Percentiles rank a stretch among this genome's conserved stretches.
Conservation (phyloP, 1,140 invertebrate genomes). For the Dendroctonus ponderosae region DNA sequence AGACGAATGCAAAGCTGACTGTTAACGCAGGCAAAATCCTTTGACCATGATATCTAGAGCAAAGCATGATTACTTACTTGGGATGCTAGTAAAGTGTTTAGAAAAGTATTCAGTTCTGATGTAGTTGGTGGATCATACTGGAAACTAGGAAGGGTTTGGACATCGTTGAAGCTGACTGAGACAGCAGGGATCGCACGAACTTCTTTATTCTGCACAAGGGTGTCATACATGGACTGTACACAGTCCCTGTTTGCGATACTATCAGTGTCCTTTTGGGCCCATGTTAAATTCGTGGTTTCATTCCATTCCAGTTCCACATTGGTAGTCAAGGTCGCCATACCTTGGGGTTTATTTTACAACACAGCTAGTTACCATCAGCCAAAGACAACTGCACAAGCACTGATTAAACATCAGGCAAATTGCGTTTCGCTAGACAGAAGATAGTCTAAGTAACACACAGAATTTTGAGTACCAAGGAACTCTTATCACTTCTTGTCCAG, state of each 20-base stretch:
- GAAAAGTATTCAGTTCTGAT: conserved; percentile 57
- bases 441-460: too few relatives aligned
- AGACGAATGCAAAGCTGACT: too few relatives aligned
- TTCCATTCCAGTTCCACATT: conserved; percentile 55
- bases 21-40: too few relatives aligned
- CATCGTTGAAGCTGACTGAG: conserved; percentile 44
- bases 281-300: conserved; percentile 59
- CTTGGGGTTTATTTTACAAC: neutral
- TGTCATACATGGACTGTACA: conserved; percentile 57
- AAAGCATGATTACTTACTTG: conserved; percentile 45
- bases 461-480: too few relatives aligned
- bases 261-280: conserved; percentile 62
- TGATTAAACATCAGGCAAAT: too few relatives aligned
- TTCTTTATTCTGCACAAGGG: conserved; percentile 58
- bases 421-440: too few relatives aligned
- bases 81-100: conserved; percentile 54
- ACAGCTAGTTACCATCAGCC: too few relatives aligned
- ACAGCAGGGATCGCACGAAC: conserved; percentile 46
- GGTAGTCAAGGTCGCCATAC: conserved; percentile 38
- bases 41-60: too few relatives aligned
- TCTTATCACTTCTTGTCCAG: too few relatives aligned
- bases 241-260: conserved; percentile 56
- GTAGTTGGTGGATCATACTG: conserved; percentile 52
- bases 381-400: too few relatives aligned
- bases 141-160: conserved; percentile 52